A percentile compares a stretch with the other conserved stretches of the same genome.
phyloP scores from a whole-genome alignment of 2,113 vertebrate species.

The Corynorhinus townsendii region DNA sequence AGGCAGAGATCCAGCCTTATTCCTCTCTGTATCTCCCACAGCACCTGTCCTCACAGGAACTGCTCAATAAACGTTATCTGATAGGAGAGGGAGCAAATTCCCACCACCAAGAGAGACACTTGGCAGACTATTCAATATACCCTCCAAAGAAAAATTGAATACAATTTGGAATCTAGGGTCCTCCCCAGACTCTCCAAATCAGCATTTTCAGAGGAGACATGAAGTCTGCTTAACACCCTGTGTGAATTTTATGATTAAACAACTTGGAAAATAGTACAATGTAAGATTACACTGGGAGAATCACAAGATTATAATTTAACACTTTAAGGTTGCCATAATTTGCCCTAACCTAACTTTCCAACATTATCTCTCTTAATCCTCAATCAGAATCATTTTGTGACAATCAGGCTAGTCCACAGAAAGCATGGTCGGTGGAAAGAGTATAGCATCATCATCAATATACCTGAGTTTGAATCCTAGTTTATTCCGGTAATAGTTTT shows the following conservation, averaged over 20 bases:
- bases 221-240: background rate
- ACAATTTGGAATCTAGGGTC: background rate
- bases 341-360: background rate
- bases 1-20: background rate
- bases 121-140: background rate
- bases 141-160: background rate
- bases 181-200: background rate
- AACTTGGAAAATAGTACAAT: background rate
- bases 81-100: background rate
- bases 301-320: background rate
- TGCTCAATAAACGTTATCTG: background rate
- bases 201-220: background rate
- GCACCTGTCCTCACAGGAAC: background rate
- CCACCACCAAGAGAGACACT: background rate
- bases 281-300: background rate
- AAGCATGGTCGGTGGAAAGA: background rate
- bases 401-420: background rate
- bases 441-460: background rate
- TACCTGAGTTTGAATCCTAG: background rate
- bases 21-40: background rate
- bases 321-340: background rate
- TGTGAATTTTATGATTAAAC: background rate
- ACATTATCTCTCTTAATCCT: background rate
- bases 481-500: background rate
- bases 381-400: background rate